Evolutionary conservation across 2,113 vertebrate species (phyloP).

Genomic region (Trogon melanurus): DNA sequence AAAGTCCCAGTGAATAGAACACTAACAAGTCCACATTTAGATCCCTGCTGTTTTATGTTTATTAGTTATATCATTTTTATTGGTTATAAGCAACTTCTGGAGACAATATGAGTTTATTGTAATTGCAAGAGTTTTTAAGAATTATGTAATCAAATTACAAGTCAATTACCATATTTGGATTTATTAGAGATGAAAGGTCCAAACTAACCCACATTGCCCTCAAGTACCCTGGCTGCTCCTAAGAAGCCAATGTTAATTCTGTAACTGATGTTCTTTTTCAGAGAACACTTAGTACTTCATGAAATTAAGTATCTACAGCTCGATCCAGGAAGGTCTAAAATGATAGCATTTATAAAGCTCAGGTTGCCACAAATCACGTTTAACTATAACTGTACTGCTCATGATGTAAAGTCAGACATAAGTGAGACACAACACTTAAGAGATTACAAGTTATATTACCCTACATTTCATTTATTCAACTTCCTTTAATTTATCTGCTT

Average conservation of each 20-base stretch:
- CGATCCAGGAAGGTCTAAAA: neutral
- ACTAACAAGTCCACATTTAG: neutral
- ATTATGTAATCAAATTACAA: neutral
- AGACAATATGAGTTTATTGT: neutral
- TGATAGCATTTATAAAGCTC: constrained; percentile 23
- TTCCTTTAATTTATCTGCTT: constrained; percentile 2
- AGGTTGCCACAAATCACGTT: constrained; percentile 34
- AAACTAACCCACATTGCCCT: neutral
- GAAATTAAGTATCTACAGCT: neutral
- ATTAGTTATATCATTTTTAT: neutral
- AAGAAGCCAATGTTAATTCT: neutral
- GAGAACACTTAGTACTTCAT: neutral
- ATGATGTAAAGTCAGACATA: constrained; percentile 5
- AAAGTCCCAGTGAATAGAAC: neutral
- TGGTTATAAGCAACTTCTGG: neutral
- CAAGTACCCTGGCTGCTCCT: neutral
- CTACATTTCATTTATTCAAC: neutral
- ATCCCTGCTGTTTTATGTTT: neutral
- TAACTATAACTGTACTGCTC: neutral
- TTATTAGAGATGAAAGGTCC: neutral
- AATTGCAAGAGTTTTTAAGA: neutral
- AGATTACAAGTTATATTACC: neutral
- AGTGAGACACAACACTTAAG: neutral
- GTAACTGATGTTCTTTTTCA: neutral
- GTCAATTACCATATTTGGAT: neutral